A percentile compares a stretch with the other conserved stretches of the same genome.
phyloP scores from a whole-genome alignment of 2,797 vertebrate genomes.

The Acrocephalus scirpaceus region DNA sequence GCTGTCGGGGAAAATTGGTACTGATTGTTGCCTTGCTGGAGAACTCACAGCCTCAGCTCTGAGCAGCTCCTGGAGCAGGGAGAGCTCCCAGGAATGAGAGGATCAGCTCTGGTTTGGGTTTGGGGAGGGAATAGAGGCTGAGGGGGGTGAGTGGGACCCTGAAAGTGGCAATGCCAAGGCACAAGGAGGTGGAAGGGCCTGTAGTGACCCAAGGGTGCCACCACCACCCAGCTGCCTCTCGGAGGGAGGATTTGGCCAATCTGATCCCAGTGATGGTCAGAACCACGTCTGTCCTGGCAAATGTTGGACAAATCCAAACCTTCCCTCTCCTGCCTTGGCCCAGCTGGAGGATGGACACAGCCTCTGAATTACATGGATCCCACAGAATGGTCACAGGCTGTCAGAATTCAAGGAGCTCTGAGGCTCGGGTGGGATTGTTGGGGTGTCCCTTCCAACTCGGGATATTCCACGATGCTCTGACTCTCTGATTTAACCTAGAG shows the following conservation, averaged over 20 bases:
- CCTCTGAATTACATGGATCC: not conserved
- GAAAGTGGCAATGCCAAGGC: not conserved
- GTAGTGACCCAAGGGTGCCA: fast-evolving
- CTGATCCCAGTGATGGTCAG: fast-evolving
- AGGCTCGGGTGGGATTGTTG: not conserved
- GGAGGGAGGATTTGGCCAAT: fast-evolving
- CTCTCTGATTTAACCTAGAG: not conserved
- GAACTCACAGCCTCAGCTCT: not conserved
- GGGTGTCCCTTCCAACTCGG: not conserved
- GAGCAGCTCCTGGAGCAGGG: not conserved
- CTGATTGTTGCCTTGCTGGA: not conserved
- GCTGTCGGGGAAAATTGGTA: constrained; percentile 3
- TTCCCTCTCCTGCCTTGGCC: not conserved
- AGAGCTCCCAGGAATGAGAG: fast-evolving
- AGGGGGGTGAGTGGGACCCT: not conserved
- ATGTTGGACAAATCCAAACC: not conserved
- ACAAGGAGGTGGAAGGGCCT: not conserved
- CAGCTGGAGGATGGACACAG: not conserved
- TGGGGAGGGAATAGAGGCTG: not conserved
- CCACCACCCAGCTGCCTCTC: not conserved
- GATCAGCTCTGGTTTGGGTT: not conserved
- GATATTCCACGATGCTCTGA: not conserved
- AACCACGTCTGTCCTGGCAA: fast-evolving
- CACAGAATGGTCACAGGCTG: not conserved
- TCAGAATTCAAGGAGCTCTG: not conserved